Evolutionary conservation across 1,140 invertebrate species (phyloP).

Genomic region (Bombus consobrinus): DNA sequence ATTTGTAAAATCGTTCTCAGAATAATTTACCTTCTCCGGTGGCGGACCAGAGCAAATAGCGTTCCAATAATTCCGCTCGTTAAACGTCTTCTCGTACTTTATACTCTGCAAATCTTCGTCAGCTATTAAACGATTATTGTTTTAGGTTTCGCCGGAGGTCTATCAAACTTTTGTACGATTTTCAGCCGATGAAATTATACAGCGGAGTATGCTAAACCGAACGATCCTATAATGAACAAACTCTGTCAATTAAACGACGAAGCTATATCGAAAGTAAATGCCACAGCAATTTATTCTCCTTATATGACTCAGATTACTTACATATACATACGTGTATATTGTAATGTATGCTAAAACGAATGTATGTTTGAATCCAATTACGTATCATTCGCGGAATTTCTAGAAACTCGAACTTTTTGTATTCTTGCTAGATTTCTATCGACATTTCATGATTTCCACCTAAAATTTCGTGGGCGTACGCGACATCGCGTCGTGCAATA

Average conservation of each 20-base stretch:
- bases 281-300: no score
- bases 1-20: conserved; percentile 43
- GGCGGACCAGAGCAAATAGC: not conserved
- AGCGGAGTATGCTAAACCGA: not conserved
- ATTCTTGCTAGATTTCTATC: not conserved
- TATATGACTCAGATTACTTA: no score
- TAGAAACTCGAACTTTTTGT: not conserved
- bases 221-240: not conserved
- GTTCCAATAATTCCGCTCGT: conserved; percentile 4
- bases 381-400: not conserved
- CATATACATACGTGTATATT: no score
- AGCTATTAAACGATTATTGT: not conserved
- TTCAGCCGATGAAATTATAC: not conserved
- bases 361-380: no score
- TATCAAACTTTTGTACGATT: not conserved
- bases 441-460: not conserved
- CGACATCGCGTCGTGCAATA: not conserved
- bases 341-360: no score
- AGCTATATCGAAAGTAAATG: not conserved
- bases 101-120: not conserved
- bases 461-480: not conserved
- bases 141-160: not conserved
- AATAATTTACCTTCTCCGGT: conserved; percentile 32
- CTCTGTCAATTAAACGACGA: not conserved
- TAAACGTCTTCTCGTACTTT: not conserved